Percentiles rank a stretch among this genome's conserved stretches.
These are phyloP conservation scores for Hermaeophaga mercurialis DNA, from an alignment of 2,888 invertebrate species.

Conservation along the genomic window DNA sequence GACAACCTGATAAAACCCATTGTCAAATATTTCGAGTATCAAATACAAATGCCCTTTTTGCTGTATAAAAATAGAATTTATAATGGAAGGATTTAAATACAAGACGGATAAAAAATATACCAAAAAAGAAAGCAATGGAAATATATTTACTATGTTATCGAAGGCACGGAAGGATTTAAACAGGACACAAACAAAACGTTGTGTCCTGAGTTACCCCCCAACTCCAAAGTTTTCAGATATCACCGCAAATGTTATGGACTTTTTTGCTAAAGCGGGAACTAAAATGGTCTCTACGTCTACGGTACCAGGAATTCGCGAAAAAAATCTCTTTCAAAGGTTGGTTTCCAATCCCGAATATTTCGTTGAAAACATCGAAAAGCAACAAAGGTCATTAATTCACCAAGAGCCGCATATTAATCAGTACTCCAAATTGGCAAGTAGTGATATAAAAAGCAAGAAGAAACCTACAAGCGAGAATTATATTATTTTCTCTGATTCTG, in stretches of 20 bases:
- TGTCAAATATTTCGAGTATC: slow-evolving; percentile 86
- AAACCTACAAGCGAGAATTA: slow-evolving; percentile 57
- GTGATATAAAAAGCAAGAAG: slow-evolving; percentile 44
- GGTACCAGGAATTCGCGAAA: slow-evolving; percentile 49
- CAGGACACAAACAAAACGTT: slow-evolving; percentile 59
- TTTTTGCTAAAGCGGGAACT: slow-evolving; percentile 78
- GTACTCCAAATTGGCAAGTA: slow-evolving; percentile 38
- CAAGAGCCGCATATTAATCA: slow-evolving; percentile 57
- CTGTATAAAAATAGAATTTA: slow-evolving; percentile 81
- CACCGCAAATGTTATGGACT: slow-evolving; percentile 85
- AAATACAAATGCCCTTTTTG: slow-evolving; percentile 90
- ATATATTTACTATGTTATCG: slow-evolving; percentile 85
- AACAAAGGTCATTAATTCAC: slow-evolving; percentile 79
- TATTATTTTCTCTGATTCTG: slow-evolving; percentile 61
- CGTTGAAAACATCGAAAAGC: slow-evolving; percentile 87
- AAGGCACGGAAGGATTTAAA: slow-evolving; percentile 88
- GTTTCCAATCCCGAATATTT: slow-evolving; percentile 85
- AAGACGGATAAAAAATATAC: slow-evolving; percentile 52
- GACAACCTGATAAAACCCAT: slow-evolving; percentile 93
- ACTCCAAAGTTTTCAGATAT: slow-evolving; percentile 69
- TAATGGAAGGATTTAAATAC: slow-evolving; percentile 68
- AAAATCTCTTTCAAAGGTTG: slow-evolving; percentile 74
- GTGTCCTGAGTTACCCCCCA: slow-evolving; percentile 43
- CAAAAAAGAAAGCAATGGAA: slow-evolving; percentile 60
- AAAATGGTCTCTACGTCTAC: slow-evolving; percentile 63